These are phyloP conservation scores for Oreochromis tanganicae DNA, from an alignment of 2,113 vertebrate species.

Conservation along the genomic window DNA sequence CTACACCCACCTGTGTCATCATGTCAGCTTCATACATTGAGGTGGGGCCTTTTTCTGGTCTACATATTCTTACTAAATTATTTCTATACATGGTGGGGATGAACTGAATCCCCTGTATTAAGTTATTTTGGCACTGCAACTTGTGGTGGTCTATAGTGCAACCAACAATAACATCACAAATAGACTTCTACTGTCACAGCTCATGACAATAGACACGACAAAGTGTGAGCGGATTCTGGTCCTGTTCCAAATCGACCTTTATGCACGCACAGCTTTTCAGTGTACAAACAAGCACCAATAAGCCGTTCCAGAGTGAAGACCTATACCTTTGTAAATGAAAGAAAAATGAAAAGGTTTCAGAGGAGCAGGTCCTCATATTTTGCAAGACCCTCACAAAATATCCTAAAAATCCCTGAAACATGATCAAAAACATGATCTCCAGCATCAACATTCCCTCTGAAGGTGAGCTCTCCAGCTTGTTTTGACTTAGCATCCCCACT, in stretches of 20 bases:
- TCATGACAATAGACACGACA: background rate
- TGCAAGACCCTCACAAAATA: background rate
- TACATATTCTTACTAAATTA: background rate
- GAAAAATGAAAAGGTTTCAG: background rate
- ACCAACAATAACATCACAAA: background rate
- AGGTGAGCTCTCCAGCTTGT: background rate
- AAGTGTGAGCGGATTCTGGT: background rate
- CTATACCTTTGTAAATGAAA: background rate
- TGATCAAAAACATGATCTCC: background rate
- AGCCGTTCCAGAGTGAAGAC: background rate
- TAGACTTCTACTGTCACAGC: background rate
- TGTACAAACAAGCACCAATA: background rate
- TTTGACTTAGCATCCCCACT: background rate
- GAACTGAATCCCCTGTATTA: fast-evolving
- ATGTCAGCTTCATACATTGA: background rate
- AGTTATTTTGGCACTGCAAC: background rate
- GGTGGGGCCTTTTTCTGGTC: background rate
- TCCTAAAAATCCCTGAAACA: background rate
- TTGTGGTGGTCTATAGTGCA: background rate
- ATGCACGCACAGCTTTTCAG: background rate
- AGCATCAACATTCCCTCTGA: background rate
- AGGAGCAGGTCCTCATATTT: background rate
- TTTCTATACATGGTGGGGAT: background rate
- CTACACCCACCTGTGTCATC: background rate
- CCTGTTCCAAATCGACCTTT: background rate